phyloP scores from a whole-genome alignment of 2,113 vertebrate genomes.

The Psephotus haematonotus region DNA sequence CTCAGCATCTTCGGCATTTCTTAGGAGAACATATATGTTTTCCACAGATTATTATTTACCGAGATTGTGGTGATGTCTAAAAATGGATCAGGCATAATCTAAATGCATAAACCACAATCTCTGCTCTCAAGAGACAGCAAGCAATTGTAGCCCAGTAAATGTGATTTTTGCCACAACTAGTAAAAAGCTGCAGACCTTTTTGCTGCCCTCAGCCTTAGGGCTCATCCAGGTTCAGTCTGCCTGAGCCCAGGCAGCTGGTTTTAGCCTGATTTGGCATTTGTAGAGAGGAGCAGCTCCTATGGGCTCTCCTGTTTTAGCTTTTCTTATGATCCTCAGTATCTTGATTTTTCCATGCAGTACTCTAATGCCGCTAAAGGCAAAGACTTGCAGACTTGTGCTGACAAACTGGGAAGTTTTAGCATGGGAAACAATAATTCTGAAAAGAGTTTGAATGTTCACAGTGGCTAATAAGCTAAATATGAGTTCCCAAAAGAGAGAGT shows the following conservation, averaged over 20 bases:
- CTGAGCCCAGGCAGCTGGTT: background rate
- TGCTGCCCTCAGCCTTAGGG: background rate
- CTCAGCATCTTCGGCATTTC: background rate
- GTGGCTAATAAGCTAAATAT: background rate
- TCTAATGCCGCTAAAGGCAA: background rate
- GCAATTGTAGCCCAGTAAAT: background rate
- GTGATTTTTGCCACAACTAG: background rate
- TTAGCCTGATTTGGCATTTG: background rate
- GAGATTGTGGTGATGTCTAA: background rate
- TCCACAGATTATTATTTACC: background rate
- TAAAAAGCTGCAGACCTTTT: background rate
- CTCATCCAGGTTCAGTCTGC: background rate
- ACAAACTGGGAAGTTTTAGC: background rate
- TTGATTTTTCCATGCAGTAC: background rate
- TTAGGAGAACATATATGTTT: background rate
- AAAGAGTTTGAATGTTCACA: background rate
- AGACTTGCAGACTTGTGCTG: background rate
- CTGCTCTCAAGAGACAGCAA: background rate
- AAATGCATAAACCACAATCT: background rate
- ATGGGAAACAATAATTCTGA: background rate
- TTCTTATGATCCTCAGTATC: background rate
- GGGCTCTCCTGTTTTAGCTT: background rate
- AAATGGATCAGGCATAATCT: background rate
- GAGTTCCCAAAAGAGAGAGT: background rate
- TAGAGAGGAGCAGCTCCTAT: rapidly evolving